Evolutionary conservation across 1,140 invertebrate genomes (phyloP).

Genomic region (Scaptomyza pallida): DNA sequence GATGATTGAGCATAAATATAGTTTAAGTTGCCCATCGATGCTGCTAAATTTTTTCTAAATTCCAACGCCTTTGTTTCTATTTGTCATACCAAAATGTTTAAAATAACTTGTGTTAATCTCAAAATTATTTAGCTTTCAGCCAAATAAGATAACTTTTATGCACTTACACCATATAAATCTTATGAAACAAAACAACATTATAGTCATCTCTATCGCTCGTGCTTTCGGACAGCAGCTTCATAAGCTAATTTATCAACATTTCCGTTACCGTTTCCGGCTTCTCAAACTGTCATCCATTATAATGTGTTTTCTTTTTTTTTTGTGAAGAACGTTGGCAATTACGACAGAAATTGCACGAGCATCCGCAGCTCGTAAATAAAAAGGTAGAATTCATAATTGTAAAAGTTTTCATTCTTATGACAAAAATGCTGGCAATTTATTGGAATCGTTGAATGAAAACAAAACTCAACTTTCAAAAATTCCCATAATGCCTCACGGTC

Average conservation of each 20-base stretch:
- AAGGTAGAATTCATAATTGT: constrained; percentile 66
- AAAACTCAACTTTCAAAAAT: constrained; percentile 3
- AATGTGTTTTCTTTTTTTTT: not conserved
- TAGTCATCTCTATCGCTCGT: too few relatives aligned
- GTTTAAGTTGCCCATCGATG: too few relatives aligned
- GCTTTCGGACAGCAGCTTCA: not conserved
- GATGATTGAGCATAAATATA: too few relatives aligned
- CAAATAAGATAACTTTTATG: not conserved
- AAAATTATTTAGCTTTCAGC: not conserved
- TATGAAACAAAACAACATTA: not conserved
- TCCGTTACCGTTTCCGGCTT: constrained; percentile 48
- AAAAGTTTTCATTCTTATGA: constrained; percentile 80
- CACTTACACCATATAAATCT: constrained; percentile 2
- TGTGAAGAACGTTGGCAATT: constrained; percentile 27
- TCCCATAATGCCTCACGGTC: constrained; percentile 26
- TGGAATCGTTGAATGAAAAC: constrained; percentile 12
- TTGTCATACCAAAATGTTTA: too few relatives aligned
- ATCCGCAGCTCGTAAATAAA: constrained; percentile 65
- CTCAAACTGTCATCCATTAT: constrained; percentile 12
- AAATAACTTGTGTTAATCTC: not conserved
- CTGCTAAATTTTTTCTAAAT: too few relatives aligned
- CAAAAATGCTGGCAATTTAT: constrained; percentile 77
- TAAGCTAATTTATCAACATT: constrained; percentile 64
- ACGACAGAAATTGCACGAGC: constrained; percentile 44
- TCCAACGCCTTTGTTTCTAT: too few relatives aligned